Evolutionary conservation across 2,113 vertebrate species (phyloP).

Genomic region (Malurus cyaneus): DNA sequence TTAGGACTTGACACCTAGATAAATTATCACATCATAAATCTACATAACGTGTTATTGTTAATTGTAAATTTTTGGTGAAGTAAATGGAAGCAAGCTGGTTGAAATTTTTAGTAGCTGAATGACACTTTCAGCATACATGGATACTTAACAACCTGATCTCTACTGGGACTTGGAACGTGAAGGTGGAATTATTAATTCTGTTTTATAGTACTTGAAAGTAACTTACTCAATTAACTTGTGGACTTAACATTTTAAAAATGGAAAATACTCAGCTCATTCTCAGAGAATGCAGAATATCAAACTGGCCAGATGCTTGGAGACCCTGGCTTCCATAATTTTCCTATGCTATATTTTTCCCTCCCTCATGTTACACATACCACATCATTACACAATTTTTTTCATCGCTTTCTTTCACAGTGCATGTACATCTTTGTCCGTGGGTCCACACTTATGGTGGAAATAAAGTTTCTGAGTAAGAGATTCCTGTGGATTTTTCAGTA

Average conservation of each 20-base stretch:
- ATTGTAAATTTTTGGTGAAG: neutral
- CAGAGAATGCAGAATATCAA: neutral
- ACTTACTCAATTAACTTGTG: slow-evolving; percentile 5
- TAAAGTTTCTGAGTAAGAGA: neutral
- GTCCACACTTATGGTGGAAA: neutral
- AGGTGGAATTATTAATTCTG: slow-evolving; percentile 36
- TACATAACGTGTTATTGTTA: neutral
- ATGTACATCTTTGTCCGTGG: neutral
- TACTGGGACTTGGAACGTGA: neutral
- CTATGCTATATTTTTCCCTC: slow-evolving; percentile 9
- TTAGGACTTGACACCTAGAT: neutral
- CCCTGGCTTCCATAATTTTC: slow-evolving; percentile 29
- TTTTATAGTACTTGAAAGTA: slow-evolving; percentile 11
- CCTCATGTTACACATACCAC: neutral
- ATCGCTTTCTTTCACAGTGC: neutral
- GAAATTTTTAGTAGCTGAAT: slow-evolving; percentile 6
- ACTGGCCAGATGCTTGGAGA: neutral
- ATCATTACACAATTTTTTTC: neutral
- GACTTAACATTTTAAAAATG: slow-evolving; percentile 17
- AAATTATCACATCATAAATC: neutral
- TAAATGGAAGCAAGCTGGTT: neutral
- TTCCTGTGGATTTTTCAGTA: neutral
- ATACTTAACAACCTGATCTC: neutral
- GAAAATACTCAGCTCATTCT: slow-evolving; percentile 35
- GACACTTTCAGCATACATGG: neutral